phyloP scores from a whole-genome alignment of 1,140 invertebrate species.

The Leptinotarsa undecemlineata region DNA sequence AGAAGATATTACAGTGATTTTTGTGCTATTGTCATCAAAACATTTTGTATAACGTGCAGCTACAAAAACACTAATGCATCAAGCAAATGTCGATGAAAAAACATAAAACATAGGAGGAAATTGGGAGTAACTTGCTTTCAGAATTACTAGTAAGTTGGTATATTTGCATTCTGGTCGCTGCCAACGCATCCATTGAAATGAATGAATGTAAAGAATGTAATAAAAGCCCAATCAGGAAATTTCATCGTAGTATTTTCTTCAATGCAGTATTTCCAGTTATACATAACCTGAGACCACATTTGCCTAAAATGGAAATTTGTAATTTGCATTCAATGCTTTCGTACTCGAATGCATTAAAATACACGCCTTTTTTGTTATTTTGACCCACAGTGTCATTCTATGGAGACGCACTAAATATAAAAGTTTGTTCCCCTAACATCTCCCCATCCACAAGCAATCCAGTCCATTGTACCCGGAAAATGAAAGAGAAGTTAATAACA shows the following conservation, averaged over 20 bases:
- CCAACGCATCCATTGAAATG: background rate
- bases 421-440: background rate
- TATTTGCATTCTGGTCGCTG: too few species aligned
- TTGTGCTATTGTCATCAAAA: too few species aligned
- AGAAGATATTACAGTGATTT: too few species aligned
- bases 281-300: background rate
- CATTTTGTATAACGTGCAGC: too few species aligned
- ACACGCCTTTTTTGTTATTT: conserved; percentile 1
- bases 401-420: background rate
- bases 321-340: background rate
- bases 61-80: too few species aligned
- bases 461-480: background rate
- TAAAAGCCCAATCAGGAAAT: too few species aligned
- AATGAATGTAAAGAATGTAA: conserved; percentile 3
- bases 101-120: too few species aligned
- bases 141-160: too few species aligned
- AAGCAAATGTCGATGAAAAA: too few species aligned
- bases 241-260: background rate
- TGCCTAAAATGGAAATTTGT: background rate
- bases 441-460: too few species aligned
- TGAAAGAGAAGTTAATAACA: background rate
- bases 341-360: background rate
- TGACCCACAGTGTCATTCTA: background rate
- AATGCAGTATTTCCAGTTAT: background rate
- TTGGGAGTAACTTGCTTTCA: too few species aligned